A percentile compares a stretch with the other conserved stretches of the same genome.
These are phyloP conservation scores for Ormyrus pomaceus DNA, from an alignment of 2,888 invertebrate species.

Conservation along the genomic window DNA sequence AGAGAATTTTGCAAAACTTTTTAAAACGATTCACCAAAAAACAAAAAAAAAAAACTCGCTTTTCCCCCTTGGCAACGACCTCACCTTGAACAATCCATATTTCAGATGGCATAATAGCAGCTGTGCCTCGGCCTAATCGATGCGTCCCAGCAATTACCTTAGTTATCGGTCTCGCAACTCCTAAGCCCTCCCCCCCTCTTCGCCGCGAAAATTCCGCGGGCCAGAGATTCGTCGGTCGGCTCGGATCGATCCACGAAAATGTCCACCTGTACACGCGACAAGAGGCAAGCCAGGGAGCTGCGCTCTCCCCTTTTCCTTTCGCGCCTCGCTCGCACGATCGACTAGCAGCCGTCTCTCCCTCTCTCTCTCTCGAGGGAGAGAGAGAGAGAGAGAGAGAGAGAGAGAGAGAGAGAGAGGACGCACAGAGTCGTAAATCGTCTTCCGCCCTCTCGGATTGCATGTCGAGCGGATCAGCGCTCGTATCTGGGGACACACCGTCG, in stretches of 20 bases:
- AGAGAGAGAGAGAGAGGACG: background rate
- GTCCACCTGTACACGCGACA: background rate
- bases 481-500: conserved; percentile 50
- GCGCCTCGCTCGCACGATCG: background rate
- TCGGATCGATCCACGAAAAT: conserved; percentile 1
- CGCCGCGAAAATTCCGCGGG: no score
- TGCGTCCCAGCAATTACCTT: no score
- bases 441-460: conserved; percentile 57
- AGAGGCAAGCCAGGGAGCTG: background rate
- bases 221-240: background rate
- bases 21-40: no score
- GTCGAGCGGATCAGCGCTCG: conserved; percentile 60
- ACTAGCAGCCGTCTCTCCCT: no score
- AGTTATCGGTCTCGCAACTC: no score
- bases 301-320: conserved; percentile 13
- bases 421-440: conserved; percentile 61
- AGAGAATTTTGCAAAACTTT: no score
- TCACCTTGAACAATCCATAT: no score
- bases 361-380: background rate
- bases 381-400: conserved; percentile 3
- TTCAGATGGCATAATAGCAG: no score
- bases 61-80: no score
- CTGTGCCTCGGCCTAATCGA: no score
- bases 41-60: background rate
- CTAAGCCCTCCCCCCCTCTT: no score